Evolutionary conservation across 1,140 invertebrate genomes (phyloP).

Genomic region (Conopomorpha cramerella): DNA sequence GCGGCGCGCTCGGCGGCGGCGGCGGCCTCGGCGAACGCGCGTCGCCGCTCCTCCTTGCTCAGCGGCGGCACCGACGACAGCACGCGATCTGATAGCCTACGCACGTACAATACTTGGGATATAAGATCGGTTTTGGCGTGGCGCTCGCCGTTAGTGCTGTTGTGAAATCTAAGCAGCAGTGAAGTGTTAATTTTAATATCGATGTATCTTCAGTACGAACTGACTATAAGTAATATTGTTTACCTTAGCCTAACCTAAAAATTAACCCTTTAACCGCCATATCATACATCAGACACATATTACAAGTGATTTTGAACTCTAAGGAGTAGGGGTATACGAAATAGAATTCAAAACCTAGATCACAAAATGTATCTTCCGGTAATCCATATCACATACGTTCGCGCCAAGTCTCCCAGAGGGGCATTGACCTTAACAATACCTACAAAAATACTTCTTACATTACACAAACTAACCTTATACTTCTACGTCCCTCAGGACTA

Average conservation of each 20-base stretch:
- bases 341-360: too few relatives aligned
- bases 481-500: slow-evolving; percentile 41
- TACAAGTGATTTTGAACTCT: too few relatives aligned
- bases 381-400: too few relatives aligned
- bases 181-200: not conserved
- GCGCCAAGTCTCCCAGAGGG: too few relatives aligned
- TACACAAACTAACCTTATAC: slow-evolving; percentile 27
- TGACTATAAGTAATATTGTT: too few relatives aligned
- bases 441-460: not conserved
- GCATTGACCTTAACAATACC: not conserved
- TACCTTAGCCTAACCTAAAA: not conserved
- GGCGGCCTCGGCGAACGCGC: slow-evolving; percentile 45
- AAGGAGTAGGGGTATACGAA: too few relatives aligned
- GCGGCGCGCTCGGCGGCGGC: slow-evolving; percentile 45
- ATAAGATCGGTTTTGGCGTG: too few relatives aligned
- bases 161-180: not conserved
- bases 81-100: slow-evolving; percentile 39
- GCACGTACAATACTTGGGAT: too few relatives aligned
- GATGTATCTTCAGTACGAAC: too few relatives aligned
- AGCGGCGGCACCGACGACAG: slow-evolving; percentile 41
- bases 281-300: too few relatives aligned
- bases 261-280: not conserved
- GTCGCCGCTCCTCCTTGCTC: slow-evolving; percentile 44
- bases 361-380: too few relatives aligned
- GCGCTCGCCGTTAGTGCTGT: too few relatives aligned